Evolutionary conservation across 2,113 vertebrate genomes (phyloP).

Genomic region (Microcebus tavaratra): DNA sequence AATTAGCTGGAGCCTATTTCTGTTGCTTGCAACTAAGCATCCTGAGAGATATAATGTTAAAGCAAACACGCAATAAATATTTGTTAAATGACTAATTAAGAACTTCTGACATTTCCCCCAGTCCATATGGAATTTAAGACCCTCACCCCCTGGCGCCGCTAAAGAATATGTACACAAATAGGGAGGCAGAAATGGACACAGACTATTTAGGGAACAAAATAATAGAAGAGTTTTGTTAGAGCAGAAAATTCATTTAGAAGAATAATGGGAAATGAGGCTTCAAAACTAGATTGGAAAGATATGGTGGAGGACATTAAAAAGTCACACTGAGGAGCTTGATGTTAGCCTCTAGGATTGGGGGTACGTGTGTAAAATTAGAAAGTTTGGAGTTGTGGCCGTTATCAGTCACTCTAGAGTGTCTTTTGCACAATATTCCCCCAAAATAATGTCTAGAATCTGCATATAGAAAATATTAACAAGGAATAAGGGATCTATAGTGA

Average conservation of each 20-base stretch:
- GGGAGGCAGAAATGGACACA: not conserved
- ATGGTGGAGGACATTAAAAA: not conserved
- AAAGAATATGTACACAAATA: constrained; percentile 30
- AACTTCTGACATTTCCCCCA: constrained; percentile 37
- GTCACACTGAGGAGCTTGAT: not conserved
- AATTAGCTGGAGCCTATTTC: constrained; percentile 63
- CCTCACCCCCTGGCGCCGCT: not conserved
- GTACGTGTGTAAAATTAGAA: not conserved
- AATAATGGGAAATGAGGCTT: not conserved
- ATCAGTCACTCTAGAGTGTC: not conserved
- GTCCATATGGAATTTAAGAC: constrained; percentile 56
- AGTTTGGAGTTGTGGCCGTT: not conserved
- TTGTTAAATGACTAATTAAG: constrained; percentile 67
- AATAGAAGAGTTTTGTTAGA: not conserved
- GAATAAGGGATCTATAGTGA: not conserved
- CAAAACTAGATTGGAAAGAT: not conserved
- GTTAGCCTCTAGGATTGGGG: not conserved
- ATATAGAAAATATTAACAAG: not conserved
- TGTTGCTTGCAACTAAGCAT: constrained; percentile 55
- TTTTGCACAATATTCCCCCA: not conserved
- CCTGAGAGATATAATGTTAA: constrained; percentile 30
- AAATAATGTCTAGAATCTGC: not conserved
- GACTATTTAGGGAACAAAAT: constrained; percentile 29
- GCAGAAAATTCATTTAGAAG: not conserved
- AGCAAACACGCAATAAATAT: constrained; percentile 47